These are phyloP conservation scores for Psophia crepitans DNA, from an alignment of 2,113 vertebrate species.

Conservation along the genomic window DNA sequence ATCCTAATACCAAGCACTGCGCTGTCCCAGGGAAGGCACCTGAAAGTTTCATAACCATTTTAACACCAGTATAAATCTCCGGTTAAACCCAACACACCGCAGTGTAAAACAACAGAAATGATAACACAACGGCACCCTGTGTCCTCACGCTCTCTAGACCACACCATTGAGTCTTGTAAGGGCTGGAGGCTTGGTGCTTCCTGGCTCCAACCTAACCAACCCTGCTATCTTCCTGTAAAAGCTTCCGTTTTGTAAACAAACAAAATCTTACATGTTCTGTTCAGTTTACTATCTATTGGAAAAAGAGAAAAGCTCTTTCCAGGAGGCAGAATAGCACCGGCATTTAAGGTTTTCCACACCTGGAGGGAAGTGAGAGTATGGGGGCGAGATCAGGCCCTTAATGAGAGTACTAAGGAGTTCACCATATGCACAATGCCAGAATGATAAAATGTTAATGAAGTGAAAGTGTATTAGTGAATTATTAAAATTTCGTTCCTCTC, in stretches of 20 bases:
- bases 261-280: not conserved
- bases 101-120: not conserved
- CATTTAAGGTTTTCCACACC: not conserved
- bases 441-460: conserved; percentile 63
- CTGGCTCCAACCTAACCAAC: not conserved
- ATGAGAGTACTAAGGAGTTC: conserved; percentile 31
- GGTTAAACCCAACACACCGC: not conserved
- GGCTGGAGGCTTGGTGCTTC: not conserved
- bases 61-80: not conserved
- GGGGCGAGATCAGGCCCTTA: conserved; percentile 8
- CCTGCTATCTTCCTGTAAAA: not conserved
- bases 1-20: not conserved
- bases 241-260: not conserved
- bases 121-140: not conserved
- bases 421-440: conserved; percentile 49
- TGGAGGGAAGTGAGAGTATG: not conserved
- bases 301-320: conserved; percentile 18
- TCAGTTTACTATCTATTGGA: not conserved
- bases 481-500: conserved; percentile 58
- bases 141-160: not conserved
- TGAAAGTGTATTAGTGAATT: conserved; percentile 66
- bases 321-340: not conserved
- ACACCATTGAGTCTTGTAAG: not conserved
- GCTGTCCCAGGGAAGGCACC: not conserved
- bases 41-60: not conserved